Evolutionary conservation across 64 coral and sea anemone genomes (phyloP).

Genomic region (Montipora capricornis): DNA sequence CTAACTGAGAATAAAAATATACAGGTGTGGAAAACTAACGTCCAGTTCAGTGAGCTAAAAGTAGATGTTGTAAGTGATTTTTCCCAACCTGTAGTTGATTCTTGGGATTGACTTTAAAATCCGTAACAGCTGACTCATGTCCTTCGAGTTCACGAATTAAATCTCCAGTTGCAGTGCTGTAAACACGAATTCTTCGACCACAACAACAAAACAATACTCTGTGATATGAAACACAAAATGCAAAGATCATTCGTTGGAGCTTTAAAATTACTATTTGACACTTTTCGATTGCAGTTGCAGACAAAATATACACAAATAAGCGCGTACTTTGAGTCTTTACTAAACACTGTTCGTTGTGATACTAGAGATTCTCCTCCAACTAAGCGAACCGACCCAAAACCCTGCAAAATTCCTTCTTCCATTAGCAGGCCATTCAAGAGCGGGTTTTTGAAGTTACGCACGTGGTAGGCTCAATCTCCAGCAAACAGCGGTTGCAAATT

Average conservation of each 20-base stretch:
- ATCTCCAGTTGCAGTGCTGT: slow-evolving; percentile 73
- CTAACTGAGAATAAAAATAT: slow-evolving; percentile 63
- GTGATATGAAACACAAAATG: neutral
- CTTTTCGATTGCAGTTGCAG: neutral
- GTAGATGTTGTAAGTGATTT: neutral
- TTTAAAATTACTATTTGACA: neutral
- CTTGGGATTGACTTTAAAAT: slow-evolving; percentile 69
- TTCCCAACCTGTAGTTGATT: slow-evolving; percentile 83
- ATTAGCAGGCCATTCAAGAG: neutral
- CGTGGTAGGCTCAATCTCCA: slow-evolving; percentile 51
- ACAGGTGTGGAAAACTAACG: neutral
- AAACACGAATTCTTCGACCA: slow-evolving; percentile 72
- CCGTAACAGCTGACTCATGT: slow-evolving; percentile 59
- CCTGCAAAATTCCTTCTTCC: slow-evolving; percentile 40
- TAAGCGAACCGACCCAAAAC: slow-evolving; percentile 73
- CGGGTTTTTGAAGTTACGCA: slow-evolving; percentile 48
- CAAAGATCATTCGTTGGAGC: no score
- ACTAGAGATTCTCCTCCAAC: slow-evolving; percentile 92
- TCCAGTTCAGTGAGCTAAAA: neutral
- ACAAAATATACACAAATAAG: neutral
- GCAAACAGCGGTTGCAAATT: slow-evolving; percentile 11
- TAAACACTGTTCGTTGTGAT: slow-evolving; percentile 74
- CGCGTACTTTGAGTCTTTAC: slow-evolving; percentile 68
- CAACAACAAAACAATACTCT: slow-evolving; percentile 86
- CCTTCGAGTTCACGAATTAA: slow-evolving; percentile 71